phyloP scores from a whole-genome alignment of 1,140 invertebrate genomes.

The Parapsyche elsis region DNA sequence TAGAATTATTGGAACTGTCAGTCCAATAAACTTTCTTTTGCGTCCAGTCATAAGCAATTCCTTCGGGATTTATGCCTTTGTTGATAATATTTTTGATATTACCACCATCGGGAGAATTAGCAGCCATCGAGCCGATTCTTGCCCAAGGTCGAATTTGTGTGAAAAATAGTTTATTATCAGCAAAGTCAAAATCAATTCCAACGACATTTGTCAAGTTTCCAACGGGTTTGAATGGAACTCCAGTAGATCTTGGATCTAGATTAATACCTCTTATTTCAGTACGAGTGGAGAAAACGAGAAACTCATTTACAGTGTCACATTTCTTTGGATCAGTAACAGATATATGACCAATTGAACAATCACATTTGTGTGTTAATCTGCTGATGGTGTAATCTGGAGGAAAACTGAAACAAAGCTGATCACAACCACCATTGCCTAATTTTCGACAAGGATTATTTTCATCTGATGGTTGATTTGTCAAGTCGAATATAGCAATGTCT shows the following conservation, averaged over 20 bases:
- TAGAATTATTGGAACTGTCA: slow-evolving; percentile 92
- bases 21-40: slow-evolving; percentile 98
- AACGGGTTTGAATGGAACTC: slow-evolving; percentile 86
- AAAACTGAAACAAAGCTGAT: slow-evolving; percentile 95
- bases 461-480: slow-evolving; percentile 85
- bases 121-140: slow-evolving; percentile 83
- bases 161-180: slow-evolving; percentile 87
- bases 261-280: slow-evolving; percentile 90
- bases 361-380: slow-evolving; percentile 79
- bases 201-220: slow-evolving; percentile 96
- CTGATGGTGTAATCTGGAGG: slow-evolving; percentile 71
- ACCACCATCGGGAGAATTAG: slow-evolving; percentile 72
- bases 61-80: slow-evolving; percentile 92
- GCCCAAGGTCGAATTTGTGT: slow-evolving; percentile 93
- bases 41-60: slow-evolving; percentile 97
- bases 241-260: slow-evolving; percentile 83
- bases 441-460: slow-evolving; percentile 82
- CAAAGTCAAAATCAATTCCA: slow-evolving; percentile 95
- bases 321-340: slow-evolving; percentile 70
- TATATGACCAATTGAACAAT: slow-evolving; percentile 89
- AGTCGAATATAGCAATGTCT: slow-evolving; percentile 92
- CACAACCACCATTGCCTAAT: slow-evolving; percentile 84
- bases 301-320: slow-evolving; percentile 88
- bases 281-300: slow-evolving; percentile 89
- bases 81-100: slow-evolving; percentile 80